Evolutionary conservation across 1,140 invertebrate genomes (phyloP), one percentile per base, ranked within the genome.

Genomic region (Lepidotrigona ventralis): DNA sequence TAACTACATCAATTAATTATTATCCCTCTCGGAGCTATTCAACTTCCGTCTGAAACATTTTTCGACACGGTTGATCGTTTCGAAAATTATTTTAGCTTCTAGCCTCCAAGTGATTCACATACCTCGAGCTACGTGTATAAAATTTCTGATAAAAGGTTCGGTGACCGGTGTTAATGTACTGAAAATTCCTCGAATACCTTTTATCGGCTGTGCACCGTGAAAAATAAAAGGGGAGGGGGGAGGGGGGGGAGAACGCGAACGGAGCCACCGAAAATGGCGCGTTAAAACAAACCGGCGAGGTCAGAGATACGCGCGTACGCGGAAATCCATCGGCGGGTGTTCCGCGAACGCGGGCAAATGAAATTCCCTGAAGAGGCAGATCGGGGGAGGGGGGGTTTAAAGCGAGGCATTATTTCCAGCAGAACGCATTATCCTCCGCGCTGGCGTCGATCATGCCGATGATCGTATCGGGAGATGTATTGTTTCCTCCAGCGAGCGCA

Each of bases 391-490:
- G 53, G n/a, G 17, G 39, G 19, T 33, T 14, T 46, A 39, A 75
- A 75, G 58, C 39, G 74, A 70, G 26, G 26, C 81, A 70, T 82
- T 69, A 82, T 82, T 71, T 77, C 73, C 80, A 82, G 53, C 64
- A 69, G 74, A 68, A 68, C 71, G 15, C 79, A 17, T 81, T 81
- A 81, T 81, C 53, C 26, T 33, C 26, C 6, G 5, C 46, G 23
- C 17, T 63, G 23, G 12, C 80, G 81, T 77, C 80, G 74, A 83
- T 70, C 74, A 19, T n/a, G 17, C 54, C 39, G 66, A 53, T 71
- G 81, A 83, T 83, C 66, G 12, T 78, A 83, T 83, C 81, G 54
- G 21, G 26, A 78, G 81, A 83, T 66, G 66, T 83, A 83, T 83
- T 83, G 81, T 83, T 83, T 83, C 81, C 81, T 83, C 66, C 71